Evolutionary conservation across 1,140 invertebrate species (phyloP), one percentile per base, ranked within the genome.

Genomic region (Probaryconus sp.): DNA sequence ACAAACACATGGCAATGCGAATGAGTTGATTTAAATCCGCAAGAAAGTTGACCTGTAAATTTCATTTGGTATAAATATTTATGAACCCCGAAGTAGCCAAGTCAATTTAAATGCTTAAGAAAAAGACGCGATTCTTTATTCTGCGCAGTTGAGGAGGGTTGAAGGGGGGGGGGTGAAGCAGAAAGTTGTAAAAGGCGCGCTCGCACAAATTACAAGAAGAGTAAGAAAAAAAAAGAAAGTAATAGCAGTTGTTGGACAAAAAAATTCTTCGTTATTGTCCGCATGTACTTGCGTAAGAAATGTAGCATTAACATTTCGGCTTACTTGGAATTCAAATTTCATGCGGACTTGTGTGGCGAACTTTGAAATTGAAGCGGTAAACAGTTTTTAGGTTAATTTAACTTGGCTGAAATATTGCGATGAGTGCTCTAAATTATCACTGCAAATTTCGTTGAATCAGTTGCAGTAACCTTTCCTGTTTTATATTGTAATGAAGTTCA

Each of bases 31-130:
- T 73, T 50, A 61, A 10, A 20, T 43, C 20, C 26, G 10, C 26
- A 31, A 13, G 17, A 7, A 63, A 68, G 51, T 74, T 50, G 43
- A 35, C 10, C 35, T 58, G 40, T 68, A 58, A 63, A 74, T 65
- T 68, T 56, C 30, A 56, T 68, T 43, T 42, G 38, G 7, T 58
- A 68, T 74, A 68, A 74, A 74, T 74, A 74, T 74, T 68, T 74
- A 74, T 74, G 58, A 74, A 43, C n/a, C 24, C 64, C n/a, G n/a
- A 58, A 74, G 58, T 63, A 56, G 56, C 38, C 51, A 40, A 60
- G 64, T 69, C 64, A 58, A 68, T 75, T 75, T 64, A 69, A 75
- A 69, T 69, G 64, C 64, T 58, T 24, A 40, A 47, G 56, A 56
- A 65, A 42, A 45, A 64, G 37, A 50, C 14, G 35, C 31, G 42